Conservation (phyloP, 2,797 vertebrate genomes). For the Oryzias dopingdopingensis region DNA sequence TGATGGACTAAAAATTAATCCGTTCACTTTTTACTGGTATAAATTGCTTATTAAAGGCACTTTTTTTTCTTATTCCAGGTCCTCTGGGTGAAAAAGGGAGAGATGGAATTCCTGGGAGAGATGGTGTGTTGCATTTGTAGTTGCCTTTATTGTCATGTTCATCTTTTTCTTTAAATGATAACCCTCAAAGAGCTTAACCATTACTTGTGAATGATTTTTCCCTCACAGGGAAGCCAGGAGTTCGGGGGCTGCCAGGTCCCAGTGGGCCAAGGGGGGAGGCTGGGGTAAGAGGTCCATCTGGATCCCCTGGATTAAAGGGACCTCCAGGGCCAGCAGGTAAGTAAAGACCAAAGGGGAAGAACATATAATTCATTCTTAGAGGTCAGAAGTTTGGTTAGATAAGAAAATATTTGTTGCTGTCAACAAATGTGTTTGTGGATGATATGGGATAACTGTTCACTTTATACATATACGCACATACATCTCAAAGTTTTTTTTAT, state of each 20-base stretch:
- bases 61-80: slow-evolving; percentile 64
- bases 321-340: slow-evolving; percentile 83
- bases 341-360: slow-evolving; percentile 16
- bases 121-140: slow-evolving; percentile 60
- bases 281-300: slow-evolving; percentile 77
- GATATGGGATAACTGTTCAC: slow-evolving; percentile 6
- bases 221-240: slow-evolving; percentile 75
- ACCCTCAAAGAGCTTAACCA: slow-evolving; percentile 28
- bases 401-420: slow-evolving; percentile 23
- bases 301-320: slow-evolving; percentile 80
- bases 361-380: slow-evolving; percentile 1
- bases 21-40: slow-evolving; percentile 5
- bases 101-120: slow-evolving; percentile 75
- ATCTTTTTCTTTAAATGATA: slow-evolving; percentile 27
- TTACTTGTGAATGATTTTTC: slow-evolving; percentile 49
- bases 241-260: slow-evolving; percentile 76
- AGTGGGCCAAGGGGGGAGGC: slow-evolving; percentile 81
- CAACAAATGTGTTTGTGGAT: slow-evolving; percentile 18
- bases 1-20: too few relatives aligned
- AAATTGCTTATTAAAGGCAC: slow-evolving; percentile 27
- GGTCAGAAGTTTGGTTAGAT: slow-evolving; percentile 11
- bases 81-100: slow-evolving; percentile 77
- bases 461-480: not conserved
- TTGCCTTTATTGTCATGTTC: slow-evolving; percentile 23
- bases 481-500: too few relatives aligned